Conservation (phyloP, 2,113 vertebrate species). For the Phodopus roborovskii region DNA sequence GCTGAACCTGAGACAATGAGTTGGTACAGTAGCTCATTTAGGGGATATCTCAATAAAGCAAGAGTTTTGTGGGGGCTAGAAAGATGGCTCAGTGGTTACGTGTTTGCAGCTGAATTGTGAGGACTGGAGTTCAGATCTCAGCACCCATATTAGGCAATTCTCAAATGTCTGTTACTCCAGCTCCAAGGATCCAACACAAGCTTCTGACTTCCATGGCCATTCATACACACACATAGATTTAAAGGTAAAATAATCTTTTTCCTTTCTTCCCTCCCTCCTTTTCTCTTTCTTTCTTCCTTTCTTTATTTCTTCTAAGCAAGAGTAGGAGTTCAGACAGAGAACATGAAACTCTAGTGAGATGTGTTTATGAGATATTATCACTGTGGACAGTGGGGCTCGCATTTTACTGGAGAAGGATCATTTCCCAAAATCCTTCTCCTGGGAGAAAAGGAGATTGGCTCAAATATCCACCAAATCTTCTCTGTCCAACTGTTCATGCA, state of each 20-base stretch:
- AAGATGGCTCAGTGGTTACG: not conserved
- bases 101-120: not conserved
- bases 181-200: not conserved
- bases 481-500: not conserved
- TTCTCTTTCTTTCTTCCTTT: accelerated
- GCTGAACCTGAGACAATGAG: not conserved
- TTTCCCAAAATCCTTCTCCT: not conserved
- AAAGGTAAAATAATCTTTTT: not conserved
- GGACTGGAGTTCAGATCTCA: not conserved
- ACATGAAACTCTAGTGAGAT: not conserved
- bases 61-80: not conserved
- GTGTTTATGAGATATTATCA: not conserved
- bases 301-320: not conserved
- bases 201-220: not conserved
- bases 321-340: not conserved
- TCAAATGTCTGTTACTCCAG: not conserved
- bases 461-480: not conserved
- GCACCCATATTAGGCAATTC: not conserved
- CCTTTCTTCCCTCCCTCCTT: not conserved
- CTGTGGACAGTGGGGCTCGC: not conserved
- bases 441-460: not conserved
- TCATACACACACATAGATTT: not conserved
- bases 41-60: not conserved
- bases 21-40: not conserved
- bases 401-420: not conserved